These are phyloP conservation scores for Drepanosiphum platanoidis DNA, from an alignment of 2,888 invertebrate genomes.

Conservation along the genomic window DNA sequence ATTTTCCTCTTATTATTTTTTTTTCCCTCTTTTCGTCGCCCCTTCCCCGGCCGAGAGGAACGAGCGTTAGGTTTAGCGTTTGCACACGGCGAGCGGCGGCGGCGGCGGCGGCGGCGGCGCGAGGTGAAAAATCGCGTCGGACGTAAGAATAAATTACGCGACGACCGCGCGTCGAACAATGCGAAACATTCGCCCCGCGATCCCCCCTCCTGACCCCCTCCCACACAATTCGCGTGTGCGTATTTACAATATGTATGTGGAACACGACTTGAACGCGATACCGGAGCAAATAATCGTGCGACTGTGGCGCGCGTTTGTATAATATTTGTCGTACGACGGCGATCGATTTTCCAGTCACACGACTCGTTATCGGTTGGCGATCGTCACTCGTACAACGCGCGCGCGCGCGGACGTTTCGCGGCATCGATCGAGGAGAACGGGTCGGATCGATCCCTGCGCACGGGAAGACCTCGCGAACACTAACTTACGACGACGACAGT, in stretches of 20 bases:
- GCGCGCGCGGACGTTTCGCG: not conserved
- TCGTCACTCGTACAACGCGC: no score
- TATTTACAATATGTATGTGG: not conserved
- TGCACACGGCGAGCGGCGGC: no score
- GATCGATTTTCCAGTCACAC: constrained; percentile 44
- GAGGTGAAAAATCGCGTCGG: constrained; percentile 45
- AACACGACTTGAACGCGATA: not conserved
- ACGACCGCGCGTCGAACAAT: constrained; percentile 36
- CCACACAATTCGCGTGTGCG: not conserved
- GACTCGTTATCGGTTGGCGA: no score
- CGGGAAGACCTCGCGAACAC: no score
- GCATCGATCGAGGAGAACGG: not conserved
- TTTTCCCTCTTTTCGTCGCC: not conserved
- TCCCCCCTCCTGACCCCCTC: not conserved
- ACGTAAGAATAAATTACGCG: constrained; percentile 53
- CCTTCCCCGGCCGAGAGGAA: not conserved
- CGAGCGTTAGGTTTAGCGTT: constrained; percentile 11
- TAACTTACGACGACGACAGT: no score
- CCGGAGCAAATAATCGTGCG: not conserved
- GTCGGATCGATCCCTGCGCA: no score
- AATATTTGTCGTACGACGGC: not conserved
- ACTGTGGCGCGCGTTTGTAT: not conserved
- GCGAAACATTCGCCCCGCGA: constrained; percentile 38
- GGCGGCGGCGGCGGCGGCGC: not conserved
- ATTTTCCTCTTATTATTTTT: not conserved